phyloP scores from a whole-genome alignment of 2,113 vertebrate genomes.

The Larimichthys crocea region DNA sequence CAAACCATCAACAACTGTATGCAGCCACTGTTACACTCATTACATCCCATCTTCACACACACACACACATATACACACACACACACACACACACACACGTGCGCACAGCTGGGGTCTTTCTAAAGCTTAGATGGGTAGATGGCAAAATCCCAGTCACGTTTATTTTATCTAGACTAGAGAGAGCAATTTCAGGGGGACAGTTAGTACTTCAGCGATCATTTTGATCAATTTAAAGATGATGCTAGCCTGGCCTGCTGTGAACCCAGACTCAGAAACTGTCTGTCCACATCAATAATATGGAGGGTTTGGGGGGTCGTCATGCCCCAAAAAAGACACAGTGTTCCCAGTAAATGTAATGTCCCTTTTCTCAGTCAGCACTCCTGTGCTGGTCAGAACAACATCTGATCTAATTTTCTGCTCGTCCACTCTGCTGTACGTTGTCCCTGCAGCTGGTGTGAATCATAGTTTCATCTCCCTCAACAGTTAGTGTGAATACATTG shows the following conservation, averaged over 20 bases:
- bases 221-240: slow-evolving; percentile 27
- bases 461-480: slow-evolving; percentile 16
- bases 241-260: neutral
- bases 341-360: slow-evolving; percentile 41
- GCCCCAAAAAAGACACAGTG: slow-evolving; percentile 26
- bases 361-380: slow-evolving; percentile 8
- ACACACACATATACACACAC: no score
- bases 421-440: slow-evolving; percentile 2
- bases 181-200: neutral
- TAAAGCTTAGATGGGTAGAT: no score
- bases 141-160: neutral
- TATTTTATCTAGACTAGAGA: neutral
- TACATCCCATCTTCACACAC: no score
- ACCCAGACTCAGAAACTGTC: slow-evolving; percentile 10
- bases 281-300: slow-evolving; percentile 14
- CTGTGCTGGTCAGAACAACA: slow-evolving; percentile 38
- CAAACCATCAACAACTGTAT: no score
- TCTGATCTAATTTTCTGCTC: slow-evolving; percentile 17
- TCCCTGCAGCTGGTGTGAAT: slow-evolving; percentile 40
- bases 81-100: no score
- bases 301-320: slow-evolving; percentile 4
- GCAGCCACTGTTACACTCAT: no score
- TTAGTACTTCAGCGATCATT: slow-evolving; percentile 1
- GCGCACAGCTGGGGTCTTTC: no score
- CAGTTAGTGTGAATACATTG: slow-evolving; percentile 22